Conservation (phyloP, 2,113 vertebrate genomes). For the Montifringilla adamsi region DNA sequence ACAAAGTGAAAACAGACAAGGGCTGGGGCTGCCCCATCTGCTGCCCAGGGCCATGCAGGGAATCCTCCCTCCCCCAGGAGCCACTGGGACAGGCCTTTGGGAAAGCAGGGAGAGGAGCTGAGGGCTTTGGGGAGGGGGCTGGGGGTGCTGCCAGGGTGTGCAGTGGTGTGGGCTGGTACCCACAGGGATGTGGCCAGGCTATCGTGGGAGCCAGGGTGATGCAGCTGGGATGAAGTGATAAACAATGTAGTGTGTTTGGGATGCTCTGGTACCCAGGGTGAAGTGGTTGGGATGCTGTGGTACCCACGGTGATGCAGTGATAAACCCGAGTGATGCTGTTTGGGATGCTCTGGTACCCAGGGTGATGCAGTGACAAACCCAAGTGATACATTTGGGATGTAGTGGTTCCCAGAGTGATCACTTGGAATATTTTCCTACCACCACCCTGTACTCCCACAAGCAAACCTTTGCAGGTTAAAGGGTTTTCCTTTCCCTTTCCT, state of each 20-base stretch:
- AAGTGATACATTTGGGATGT: neutral
- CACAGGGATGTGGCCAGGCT: neutral
- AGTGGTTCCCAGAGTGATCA: neutral
- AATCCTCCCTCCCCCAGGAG: neutral
- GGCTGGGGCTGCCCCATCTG: slow-evolving; percentile 31
- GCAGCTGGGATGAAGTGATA: neutral
- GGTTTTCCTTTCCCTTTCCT: neutral
- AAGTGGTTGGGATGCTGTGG: neutral
- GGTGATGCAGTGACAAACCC: neutral
- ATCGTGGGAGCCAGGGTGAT: neutral
- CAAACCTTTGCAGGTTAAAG: neutral
- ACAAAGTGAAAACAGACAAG: slow-evolving; percentile 60
- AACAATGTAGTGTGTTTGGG: neutral
- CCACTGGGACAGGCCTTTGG: neutral
- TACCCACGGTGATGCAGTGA: neutral
- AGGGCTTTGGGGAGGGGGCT: accelerated
- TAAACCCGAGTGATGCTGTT: no score
- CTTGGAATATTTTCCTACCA: neutral
- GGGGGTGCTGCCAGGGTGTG: neutral
- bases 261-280: neutral
- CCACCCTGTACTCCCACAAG: accelerated
- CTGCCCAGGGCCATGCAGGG: neutral
- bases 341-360: neutral
- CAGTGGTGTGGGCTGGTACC: neutral
- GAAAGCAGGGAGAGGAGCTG: neutral